Percentiles rank a stretch among this genome's conserved stretches.
Evolutionary conservation across 1,140 invertebrate genomes (phyloP).

Genomic region (Diachasmimorpha longicaudata): DNA sequence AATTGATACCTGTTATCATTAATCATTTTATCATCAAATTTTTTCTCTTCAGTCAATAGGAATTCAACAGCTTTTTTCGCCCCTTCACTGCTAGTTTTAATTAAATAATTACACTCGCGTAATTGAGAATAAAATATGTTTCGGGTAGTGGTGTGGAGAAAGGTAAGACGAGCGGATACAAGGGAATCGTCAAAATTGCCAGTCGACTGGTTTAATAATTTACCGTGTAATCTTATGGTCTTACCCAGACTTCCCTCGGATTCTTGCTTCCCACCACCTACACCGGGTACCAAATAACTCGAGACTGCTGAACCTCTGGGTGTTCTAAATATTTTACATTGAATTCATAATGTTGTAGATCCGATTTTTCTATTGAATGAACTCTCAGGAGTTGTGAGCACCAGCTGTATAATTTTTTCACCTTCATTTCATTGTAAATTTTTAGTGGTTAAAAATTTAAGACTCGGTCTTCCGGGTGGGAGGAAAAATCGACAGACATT

Average conservation of each 20-base stretch:
- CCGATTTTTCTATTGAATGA: neutral
- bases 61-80: no score
- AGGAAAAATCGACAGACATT: no score
- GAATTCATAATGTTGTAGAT: neutral
- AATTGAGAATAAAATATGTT: no score
- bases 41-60: no score
- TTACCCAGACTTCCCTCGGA: neutral
- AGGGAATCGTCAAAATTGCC: neutral
- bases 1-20: no score
- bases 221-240: neutral
- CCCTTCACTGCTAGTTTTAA: no score
- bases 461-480: no score
- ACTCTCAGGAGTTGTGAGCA: neutral
- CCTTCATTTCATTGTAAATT: no score
- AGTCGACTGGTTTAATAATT: neutral
- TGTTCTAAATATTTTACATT: neutral
- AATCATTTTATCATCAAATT: no score
- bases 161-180: neutral
- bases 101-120: no score
- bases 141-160: neutral
- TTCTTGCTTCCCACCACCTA: neutral
- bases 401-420: no score
- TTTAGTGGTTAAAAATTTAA: no score
- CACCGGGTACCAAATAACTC: neutral
- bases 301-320: neutral